A percentile compares a stretch with the other conserved stretches of the same genome.
Conservation (phyloP, 2,888 invertebrate genomes). For the Helleia helle region DNA sequence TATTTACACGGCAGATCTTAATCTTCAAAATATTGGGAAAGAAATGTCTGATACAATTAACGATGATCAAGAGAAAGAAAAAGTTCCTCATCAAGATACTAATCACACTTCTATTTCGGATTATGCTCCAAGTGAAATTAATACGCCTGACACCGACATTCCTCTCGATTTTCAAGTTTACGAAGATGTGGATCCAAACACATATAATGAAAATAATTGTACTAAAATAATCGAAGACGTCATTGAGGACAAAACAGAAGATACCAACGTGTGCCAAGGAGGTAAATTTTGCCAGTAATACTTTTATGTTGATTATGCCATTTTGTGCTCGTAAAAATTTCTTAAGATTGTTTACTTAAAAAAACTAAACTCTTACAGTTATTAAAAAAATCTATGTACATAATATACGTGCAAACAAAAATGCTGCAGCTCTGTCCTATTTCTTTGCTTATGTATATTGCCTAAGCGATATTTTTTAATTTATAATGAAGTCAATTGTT, state of each 20-base stretch:
- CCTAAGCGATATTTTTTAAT: too few species aligned
- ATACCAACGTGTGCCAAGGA: conserved; percentile 21
- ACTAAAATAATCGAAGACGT: conserved; percentile 10
- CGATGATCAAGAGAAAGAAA: conserved; percentile 6
- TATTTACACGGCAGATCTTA: conserved; percentile 64
- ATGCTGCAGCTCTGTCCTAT: too few species aligned
- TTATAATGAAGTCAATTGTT: not conserved
- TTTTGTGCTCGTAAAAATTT: too few species aligned
- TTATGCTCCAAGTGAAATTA: not conserved
- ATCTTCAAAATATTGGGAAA: conserved; percentile 46
- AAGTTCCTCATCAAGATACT: conserved; percentile 9
- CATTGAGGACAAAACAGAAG: conserved; percentile 27
- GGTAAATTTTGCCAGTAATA: conserved; percentile 6
- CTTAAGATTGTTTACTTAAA: too few species aligned
- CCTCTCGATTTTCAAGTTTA: conserved; percentile 32
- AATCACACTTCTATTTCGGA: not conserved
- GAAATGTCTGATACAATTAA: conserved; percentile 15
- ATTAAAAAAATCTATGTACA: too few species aligned
- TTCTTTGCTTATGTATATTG: too few species aligned
- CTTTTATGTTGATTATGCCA: too few species aligned
- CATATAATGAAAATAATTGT: conserved; percentile 18
- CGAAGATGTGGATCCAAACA: conserved; percentile 23
- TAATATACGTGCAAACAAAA: too few species aligned
- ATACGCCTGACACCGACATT: conserved; percentile 16
- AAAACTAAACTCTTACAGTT: too few species aligned